Conservation (phyloP, 2,797 vertebrate species). For the Lepilemur septentrionalis region DNA sequence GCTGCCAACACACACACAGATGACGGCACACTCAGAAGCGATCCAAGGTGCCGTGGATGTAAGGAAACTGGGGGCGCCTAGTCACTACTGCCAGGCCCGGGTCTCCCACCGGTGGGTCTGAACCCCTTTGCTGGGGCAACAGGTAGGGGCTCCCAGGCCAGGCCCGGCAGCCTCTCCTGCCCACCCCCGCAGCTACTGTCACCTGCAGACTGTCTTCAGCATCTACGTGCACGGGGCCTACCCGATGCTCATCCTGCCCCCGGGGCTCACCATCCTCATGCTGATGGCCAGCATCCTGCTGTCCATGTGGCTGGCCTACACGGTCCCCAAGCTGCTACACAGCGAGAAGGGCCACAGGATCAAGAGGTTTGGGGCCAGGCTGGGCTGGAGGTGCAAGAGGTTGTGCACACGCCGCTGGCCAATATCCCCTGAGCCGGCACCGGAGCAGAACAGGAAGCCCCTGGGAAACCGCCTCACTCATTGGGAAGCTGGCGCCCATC, state of each 20-base stretch:
- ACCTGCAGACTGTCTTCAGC: slow-evolving; percentile 69
- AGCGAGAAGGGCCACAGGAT: fast-evolving
- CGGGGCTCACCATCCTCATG: fast-evolving
- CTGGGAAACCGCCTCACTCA: fast-evolving
- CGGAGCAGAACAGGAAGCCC: not conserved
- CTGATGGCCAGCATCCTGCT: not conserved
- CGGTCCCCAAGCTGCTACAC: not conserved
- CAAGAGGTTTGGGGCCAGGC: fast-evolving
- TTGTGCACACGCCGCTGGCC: fast-evolving
- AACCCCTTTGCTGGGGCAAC: not conserved
- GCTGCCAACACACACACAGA: not conserved
- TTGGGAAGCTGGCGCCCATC: not conserved
- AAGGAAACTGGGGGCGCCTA: fast-evolving
- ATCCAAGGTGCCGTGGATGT: too few species aligned
- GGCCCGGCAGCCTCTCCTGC: fast-evolving
- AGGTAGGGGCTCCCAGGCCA: not conserved
- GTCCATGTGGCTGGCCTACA: not conserved
- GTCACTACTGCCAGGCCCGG: not conserved
- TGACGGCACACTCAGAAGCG: not conserved
- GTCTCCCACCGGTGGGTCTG: not conserved
- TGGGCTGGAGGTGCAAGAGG: fast-evolving
- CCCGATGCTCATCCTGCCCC: fast-evolving
- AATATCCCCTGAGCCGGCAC: not conserved
- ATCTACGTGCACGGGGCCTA: slow-evolving; percentile 74
- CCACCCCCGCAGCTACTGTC: slow-evolving; percentile 70